Evolutionary conservation across 2,888 invertebrate species (phyloP).

Genomic region (Rhorus exstirpatorius): DNA sequence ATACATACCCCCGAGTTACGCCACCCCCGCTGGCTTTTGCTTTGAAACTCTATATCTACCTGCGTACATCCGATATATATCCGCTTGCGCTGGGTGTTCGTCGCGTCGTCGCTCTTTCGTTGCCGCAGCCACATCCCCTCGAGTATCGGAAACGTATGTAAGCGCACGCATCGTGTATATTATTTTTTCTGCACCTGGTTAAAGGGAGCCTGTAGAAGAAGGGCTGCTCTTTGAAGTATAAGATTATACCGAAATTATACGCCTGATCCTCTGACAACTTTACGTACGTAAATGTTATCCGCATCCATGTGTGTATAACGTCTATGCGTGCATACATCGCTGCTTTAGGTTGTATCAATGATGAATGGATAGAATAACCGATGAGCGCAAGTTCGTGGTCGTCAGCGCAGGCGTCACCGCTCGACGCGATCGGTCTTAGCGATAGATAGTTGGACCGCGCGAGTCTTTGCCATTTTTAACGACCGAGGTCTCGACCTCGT

Average conservation of each 20-base stretch:
- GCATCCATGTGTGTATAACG: neutral
- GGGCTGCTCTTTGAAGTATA: slow-evolving; percentile 56
- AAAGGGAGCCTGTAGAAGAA: slow-evolving; percentile 35
- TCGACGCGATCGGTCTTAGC: slow-evolving; percentile 52
- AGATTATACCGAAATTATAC: slow-evolving; percentile 48
- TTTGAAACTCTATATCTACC: slow-evolving; percentile 63
- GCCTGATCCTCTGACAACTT: slow-evolving; percentile 16
- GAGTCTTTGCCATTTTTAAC: slow-evolving; percentile 67
- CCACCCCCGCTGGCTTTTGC: slow-evolving; percentile 31
- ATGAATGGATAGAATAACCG: slow-evolving; percentile 53
- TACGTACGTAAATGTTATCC: neutral
- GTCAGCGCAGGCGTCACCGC: slow-evolving; percentile 48
- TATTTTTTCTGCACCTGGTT: neutral
- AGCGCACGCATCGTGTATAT: neutral
- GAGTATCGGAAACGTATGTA: slow-evolving; percentile 16
- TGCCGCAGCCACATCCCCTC: slow-evolving; percentile 37
- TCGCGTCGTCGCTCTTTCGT: slow-evolving; percentile 57
- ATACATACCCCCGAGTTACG: slow-evolving; percentile 18
- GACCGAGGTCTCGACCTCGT: slow-evolving; percentile 69
- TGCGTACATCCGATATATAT: slow-evolving; percentile 44
- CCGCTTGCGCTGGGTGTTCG: slow-evolving; percentile 37
- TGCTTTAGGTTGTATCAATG: slow-evolving; percentile 1
- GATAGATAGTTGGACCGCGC: slow-evolving; percentile 61
- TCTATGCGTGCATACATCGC: neutral
- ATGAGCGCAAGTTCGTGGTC: slow-evolving; percentile 52